phyloP scores from a whole-genome alignment of 2,113 vertebrate species.

The Sapajus apella region DNA sequence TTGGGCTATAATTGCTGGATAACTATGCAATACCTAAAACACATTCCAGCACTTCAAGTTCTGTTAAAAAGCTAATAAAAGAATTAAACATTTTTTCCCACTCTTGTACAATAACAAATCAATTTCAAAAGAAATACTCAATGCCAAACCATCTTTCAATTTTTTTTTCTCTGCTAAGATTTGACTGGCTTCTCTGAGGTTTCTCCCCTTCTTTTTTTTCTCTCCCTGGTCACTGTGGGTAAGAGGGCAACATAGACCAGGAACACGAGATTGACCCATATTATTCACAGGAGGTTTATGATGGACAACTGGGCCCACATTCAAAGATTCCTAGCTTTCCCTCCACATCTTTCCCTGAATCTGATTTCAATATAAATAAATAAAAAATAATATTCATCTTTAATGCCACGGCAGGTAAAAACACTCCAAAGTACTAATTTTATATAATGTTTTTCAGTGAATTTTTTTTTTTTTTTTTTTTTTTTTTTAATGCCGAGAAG shows the following conservation, averaged over 20 bases:
- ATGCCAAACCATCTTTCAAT: not conserved
- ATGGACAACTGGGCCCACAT: constrained; percentile 68
- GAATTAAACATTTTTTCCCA: not conserved
- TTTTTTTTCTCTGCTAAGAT: not conserved
- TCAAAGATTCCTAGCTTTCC: constrained; percentile 70
- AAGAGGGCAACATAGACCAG: constrained; percentile 36
- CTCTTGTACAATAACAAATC: not conserved
- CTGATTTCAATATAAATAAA: constrained; percentile 73
- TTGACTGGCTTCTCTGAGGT: not conserved
- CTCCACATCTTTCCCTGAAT: constrained; percentile 70
- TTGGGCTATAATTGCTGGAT: not conserved
- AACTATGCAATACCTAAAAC: not conserved
- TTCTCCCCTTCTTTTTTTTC: not conserved
- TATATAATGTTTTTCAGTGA: not conserved
- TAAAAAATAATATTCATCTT: not conserved
- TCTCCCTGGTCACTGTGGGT: not conserved
- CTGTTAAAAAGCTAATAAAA: not conserved
- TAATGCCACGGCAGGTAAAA: not conserved
- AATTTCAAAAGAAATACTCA: constrained; percentile 4
- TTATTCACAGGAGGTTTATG: constrained; percentile 74
- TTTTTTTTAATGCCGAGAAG: constrained; percentile 23
- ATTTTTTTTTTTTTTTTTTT: not conserved
- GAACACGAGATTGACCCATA: constrained; percentile 69
- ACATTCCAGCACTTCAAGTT: not conserved
- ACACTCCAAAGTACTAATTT: not conserved